These are phyloP conservation scores for Drosophila subobscura DNA, from an alignment of 1,140 invertebrate genomes.

Conservation along the genomic window DNA sequence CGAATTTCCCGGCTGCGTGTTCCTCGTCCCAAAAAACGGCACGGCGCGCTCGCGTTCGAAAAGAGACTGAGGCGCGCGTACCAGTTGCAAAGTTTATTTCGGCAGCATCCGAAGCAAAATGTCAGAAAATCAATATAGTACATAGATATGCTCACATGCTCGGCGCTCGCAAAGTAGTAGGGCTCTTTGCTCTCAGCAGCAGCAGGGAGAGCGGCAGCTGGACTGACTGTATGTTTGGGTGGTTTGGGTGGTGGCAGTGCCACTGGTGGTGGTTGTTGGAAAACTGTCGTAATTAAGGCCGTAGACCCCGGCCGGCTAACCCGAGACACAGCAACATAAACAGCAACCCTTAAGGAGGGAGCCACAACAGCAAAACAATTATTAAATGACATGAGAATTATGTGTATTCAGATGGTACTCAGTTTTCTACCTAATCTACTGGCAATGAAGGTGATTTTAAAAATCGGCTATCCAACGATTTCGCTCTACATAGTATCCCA, in stretches of 20 bases:
- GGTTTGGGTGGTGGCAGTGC: conserved; percentile 29
- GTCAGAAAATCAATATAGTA: conserved; percentile 65
- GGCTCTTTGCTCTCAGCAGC: background rate
- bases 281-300: conserved; percentile 66
- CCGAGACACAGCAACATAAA: conserved; percentile 25
- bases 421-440: too few relatives aligned
- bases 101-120: conserved; percentile 62
- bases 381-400: conserved; percentile 13
- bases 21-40: background rate
- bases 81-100: conserved; percentile 65
- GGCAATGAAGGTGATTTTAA: background rate
- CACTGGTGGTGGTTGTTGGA: conserved; percentile 38
- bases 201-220: conserved; percentile 37
- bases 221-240: conserved; percentile 26
- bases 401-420: too few relatives aligned
- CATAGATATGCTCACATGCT: conserved; percentile 12
- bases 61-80: conserved; percentile 57
- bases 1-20: conserved; percentile 29
- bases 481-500: background rate
- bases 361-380: conserved; percentile 30
- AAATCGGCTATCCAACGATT: conserved; percentile 1
- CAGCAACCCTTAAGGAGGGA: conserved; percentile 56
- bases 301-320: conserved; percentile 64
- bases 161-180: conserved; percentile 13
- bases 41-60: conserved; percentile 62